Evolutionary conservation across 2,888 invertebrate genomes (phyloP).

Genomic region (Melinaea marsaeus): DNA sequence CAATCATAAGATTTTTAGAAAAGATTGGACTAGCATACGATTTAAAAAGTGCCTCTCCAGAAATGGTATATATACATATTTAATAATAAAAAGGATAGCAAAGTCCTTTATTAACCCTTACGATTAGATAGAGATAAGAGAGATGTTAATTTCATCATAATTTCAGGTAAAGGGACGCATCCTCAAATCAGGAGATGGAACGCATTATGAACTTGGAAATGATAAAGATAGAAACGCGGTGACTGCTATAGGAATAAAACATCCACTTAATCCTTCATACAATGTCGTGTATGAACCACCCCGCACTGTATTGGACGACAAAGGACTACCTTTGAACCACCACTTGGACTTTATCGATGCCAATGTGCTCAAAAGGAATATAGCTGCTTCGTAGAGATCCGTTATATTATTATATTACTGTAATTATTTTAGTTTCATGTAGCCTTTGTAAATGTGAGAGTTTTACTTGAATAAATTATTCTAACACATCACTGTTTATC

Average conservation of each 20-base stretch:
- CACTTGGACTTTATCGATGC: slow-evolving; percentile 51
- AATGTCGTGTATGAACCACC: slow-evolving; percentile 50
- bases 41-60: slow-evolving; percentile 70
- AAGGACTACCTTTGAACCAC: slow-evolving; percentile 59
- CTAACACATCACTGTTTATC: too few relatives aligned
- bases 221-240: slow-evolving; percentile 53
- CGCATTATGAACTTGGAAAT: slow-evolving; percentile 72
- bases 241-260: slow-evolving; percentile 53
- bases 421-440: too few relatives aligned
- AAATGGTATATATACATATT: slow-evolving; percentile 47
- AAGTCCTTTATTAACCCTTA: too few relatives aligned
- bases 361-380: slow-evolving; percentile 29
- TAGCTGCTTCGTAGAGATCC: slow-evolving; percentile 15
- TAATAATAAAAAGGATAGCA: too few relatives aligned
- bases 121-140: too few relatives aligned
- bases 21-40: slow-evolving; percentile 81
- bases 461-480: too few relatives aligned
- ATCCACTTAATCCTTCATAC: slow-evolving; percentile 66
- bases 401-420: neutral
- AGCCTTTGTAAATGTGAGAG: too few relatives aligned
- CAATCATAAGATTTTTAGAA: slow-evolving; percentile 79
- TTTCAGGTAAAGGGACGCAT: slow-evolving; percentile 76
- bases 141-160: slow-evolving; percentile 3
- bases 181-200: slow-evolving; percentile 81
- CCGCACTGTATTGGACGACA: slow-evolving; percentile 45